These are phyloP conservation scores for Trichomycterus rosablanca DNA, from an alignment of 2,113 vertebrate genomes.

Conservation along the genomic window DNA sequence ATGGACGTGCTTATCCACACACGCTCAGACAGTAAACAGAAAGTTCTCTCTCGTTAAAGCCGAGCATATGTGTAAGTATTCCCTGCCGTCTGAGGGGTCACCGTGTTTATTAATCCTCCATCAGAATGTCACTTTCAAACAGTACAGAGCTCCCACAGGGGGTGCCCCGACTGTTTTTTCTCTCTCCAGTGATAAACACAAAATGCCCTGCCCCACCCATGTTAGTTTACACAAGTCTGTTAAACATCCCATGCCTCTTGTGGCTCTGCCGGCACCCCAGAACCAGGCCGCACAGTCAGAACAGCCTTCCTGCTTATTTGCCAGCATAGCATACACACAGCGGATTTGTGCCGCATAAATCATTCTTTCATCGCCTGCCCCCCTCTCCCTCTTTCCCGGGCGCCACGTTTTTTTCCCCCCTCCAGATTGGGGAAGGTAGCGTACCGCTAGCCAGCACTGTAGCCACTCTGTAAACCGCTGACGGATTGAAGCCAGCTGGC, in stretches of 20 bases:
- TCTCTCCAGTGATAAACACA: slow-evolving; percentile 42
- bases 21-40: slow-evolving; percentile 25
- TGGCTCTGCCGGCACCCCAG: slow-evolving; percentile 17
- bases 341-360: slow-evolving; percentile 49
- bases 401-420: slow-evolving; percentile 41
- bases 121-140: slow-evolving; percentile 40
- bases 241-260: slow-evolving; percentile 44
- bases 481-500: slow-evolving; percentile 48
- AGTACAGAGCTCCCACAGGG: slow-evolving; percentile 23
- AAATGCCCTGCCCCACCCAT: slow-evolving; percentile 42
- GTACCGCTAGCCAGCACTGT: slow-evolving; percentile 36
- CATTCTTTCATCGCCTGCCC: slow-evolving; percentile 49
- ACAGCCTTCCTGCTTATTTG: slow-evolving; percentile 34
- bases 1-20: not conserved
- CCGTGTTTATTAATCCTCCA: slow-evolving; percentile 48
- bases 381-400: slow-evolving; percentile 31
- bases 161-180: slow-evolving; percentile 35
- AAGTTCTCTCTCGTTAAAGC: slow-evolving; percentile 5
- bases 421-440: slow-evolving; percentile 42
- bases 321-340: slow-evolving; percentile 17
- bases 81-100: slow-evolving; percentile 15
- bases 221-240: slow-evolving; percentile 48
- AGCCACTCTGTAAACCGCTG: slow-evolving; percentile 49
- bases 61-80: slow-evolving; percentile 6
- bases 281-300: slow-evolving; percentile 33